Conservation (phyloP, 2,113 vertebrate genomes). For the Ctenodactylus gundi region DNA sequence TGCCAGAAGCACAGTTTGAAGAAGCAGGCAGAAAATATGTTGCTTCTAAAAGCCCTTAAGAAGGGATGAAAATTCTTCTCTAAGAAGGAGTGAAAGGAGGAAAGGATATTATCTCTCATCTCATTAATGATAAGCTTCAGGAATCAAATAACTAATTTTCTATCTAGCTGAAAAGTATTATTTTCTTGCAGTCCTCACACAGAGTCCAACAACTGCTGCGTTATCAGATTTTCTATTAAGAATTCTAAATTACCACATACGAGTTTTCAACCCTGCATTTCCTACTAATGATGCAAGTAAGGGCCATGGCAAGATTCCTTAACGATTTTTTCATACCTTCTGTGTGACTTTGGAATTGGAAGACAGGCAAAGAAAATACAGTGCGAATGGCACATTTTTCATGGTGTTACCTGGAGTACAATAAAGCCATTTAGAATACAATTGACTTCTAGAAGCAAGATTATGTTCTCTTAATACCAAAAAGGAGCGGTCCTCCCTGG, state of each 20-base stretch:
- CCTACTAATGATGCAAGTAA: slow-evolving; percentile 7
- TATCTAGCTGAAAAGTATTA: background rate
- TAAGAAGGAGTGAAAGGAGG: background rate
- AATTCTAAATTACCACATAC: background rate
- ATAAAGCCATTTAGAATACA: background rate
- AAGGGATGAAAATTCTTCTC: slow-evolving; percentile 22
- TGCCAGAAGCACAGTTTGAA: slow-evolving; percentile 46
- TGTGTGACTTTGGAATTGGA: background rate
- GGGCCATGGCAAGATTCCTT: background rate
- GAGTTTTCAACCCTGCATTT: background rate
- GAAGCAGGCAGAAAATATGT: slow-evolving; percentile 46
- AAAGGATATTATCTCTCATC: background rate
- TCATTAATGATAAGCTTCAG: slow-evolving; percentile 2
- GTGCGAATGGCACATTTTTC: background rate
- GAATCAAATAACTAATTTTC: background rate
- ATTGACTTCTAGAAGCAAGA: slow-evolving; percentile 2
- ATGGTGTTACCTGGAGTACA: background rate
- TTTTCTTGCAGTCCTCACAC: background rate
- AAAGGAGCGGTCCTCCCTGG: background rate
- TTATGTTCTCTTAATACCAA: background rate
- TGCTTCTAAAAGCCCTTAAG: slow-evolving; percentile 1
- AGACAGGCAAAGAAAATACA: background rate
- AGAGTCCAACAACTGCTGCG: background rate
- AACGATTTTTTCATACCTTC: background rate
- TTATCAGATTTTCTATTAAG: background rate